Percentiles rank a stretch among this genome's conserved stretches.
Conservation (phyloP, 2,888 invertebrate genomes). For the Hemicrepidius hirtus region DNA sequence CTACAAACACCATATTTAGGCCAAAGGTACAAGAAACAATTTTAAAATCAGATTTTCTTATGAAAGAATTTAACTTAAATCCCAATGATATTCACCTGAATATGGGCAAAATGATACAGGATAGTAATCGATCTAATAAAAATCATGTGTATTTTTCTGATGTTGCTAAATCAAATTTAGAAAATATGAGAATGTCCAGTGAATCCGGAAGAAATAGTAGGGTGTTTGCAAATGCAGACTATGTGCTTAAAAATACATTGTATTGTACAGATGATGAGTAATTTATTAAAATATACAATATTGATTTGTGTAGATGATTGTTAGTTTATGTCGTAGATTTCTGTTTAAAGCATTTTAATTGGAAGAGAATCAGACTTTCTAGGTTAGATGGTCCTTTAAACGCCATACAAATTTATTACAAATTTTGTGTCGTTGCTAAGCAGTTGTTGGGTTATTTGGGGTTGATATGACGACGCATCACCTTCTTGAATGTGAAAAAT, state of each 20-base stretch:
- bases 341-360: no score
- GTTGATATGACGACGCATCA: no score
- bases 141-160: neutral
- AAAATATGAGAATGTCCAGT: neutral
- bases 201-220: constrained; percentile 4
- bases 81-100: constrained; percentile 42
- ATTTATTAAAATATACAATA: neutral
- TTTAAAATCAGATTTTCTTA: constrained; percentile 62
- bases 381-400: no score
- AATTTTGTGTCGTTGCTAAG: no score
- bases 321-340: no score
- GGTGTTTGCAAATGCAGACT: constrained; percentile 5
- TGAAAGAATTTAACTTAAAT: constrained; percentile 60
- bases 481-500: no score
- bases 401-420: no score
- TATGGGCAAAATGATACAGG: constrained; percentile 16
- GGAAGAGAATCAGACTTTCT: no score
- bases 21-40: constrained; percentile 54
- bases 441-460: no score
- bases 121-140: neutral
- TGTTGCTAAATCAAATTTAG: neutral
- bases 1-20: neutral
- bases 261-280: constrained; percentile 20
- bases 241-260: constrained; percentile 33
- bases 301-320: no score